Base-by-base conservation (phyloP, 2,113 vertebrate species). In the Eptesicus fuscus region DNA sequence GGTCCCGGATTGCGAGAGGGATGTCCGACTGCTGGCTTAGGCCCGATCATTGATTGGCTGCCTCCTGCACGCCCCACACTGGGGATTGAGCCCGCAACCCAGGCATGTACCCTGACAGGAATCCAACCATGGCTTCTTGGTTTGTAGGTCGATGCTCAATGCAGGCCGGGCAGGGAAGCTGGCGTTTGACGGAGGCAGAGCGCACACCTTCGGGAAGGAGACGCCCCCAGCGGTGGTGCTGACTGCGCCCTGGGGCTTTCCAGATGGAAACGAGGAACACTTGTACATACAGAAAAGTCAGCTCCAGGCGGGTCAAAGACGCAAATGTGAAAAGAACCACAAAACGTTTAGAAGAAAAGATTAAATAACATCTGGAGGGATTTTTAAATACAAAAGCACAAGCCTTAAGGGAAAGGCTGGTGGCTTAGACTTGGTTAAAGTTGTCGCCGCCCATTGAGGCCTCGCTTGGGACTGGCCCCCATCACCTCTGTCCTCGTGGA, bases 401-500 rank as follows among this genome's bases (percentile, higher is more conserved):
- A 23, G 47, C 30, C 51, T 1, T 40, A 3, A 49, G 42, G 12
- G 37, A 44, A 76, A 49, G 9, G 1, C 1, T 3, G 23, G 30
- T n/a, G 37, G 1, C 30, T 7, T 10, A 70, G 32, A 20, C 44
- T 69, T 30, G 13, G 18, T 14, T 40, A 49, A 17, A 25, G 44
- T 14, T 25, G 0, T 7, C 5, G 0, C 22, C 2, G 13, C 13
- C 28, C 23, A 47, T 7, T 13, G 53, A 20, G 28, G 76, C 88
- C 17, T 9, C 2, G 11, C 85, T 53, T 7, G 18, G 0, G 30
- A 10, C n/a, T 5, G 30, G 40, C 8, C 10, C 22, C 25, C 28
- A 0, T 42, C 42, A 0, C 37, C 14, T 30, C n/a, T 0, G 14
- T 12, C 32, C 0, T 1, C 4, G 9, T 7, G 30, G 4, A 0